These are phyloP conservation scores for Baccha elongata DNA, from an alignment of 2,888 invertebrate genomes.

Conservation along the genomic window DNA sequence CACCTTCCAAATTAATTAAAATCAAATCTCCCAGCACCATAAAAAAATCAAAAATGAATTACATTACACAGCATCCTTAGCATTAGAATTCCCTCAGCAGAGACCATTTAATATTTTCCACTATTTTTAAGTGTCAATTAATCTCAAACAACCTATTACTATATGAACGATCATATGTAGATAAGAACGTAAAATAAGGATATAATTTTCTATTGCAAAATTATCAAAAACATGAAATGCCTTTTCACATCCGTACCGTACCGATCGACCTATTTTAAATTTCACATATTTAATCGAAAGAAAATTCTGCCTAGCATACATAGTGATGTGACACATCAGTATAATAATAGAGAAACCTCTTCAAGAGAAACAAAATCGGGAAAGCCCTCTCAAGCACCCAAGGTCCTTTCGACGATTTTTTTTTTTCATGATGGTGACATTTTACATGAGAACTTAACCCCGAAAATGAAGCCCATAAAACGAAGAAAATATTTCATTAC, in stretches of 20 bases:
- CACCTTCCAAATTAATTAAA: too few relatives aligned
- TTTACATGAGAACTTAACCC: not conserved
- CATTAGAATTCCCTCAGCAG: too few relatives aligned
- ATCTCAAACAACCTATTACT: not conserved
- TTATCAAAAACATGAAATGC: constrained; percentile 1
- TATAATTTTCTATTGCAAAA: not conserved
- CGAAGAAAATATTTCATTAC: constrained; percentile 39
- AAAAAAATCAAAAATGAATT: too few relatives aligned
- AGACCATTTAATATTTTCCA: not conserved
- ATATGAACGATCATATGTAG: too few relatives aligned
- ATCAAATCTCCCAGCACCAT: too few relatives aligned
- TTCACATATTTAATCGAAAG: constrained; percentile 4
- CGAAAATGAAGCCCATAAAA: not conserved
- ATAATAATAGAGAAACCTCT: not conserved
- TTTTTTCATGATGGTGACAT: not conserved
- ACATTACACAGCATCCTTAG: too few relatives aligned
- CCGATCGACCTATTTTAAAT: too few relatives aligned
- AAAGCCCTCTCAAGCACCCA: constrained; percentile 1
- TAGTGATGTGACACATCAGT: not conserved
- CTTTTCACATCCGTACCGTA: too few relatives aligned
- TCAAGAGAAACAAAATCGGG: not conserved
- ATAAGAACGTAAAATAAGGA: not conserved
- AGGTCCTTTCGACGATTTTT: not conserved
- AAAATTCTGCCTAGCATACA: not conserved
- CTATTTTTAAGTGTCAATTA: not conserved